Conservation (phyloP, 2,797 vertebrate genomes). For the Sebastolobus alascanus region DNA sequence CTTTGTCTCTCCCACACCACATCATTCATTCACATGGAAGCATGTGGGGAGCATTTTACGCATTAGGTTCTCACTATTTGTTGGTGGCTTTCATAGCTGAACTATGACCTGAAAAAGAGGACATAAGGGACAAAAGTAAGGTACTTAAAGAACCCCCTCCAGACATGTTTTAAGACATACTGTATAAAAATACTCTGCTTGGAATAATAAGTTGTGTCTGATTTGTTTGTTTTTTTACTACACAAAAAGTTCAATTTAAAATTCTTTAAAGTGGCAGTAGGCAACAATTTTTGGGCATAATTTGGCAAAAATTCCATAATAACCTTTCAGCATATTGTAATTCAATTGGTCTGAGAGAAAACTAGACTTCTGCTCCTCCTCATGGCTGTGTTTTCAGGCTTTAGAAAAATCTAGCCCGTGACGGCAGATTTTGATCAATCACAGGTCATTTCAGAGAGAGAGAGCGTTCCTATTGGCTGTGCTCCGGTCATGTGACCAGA, state of each 20-base stretch:
- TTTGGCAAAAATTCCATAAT: too few species aligned
- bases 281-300: too few species aligned
- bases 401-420: too few species aligned
- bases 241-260: neutral
- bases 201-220: neutral
- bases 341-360: too few species aligned
- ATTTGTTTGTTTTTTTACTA: neutral
- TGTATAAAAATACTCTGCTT: neutral
- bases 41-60: slow-evolving; percentile 5
- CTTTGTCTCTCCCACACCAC: slow-evolving; percentile 45
- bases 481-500: too few species aligned
- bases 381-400: too few species aligned
- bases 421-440: too few species aligned
- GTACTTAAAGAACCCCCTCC: neutral
- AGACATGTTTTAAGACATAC: neutral
- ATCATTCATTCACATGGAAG: neutral
- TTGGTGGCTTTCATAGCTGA: neutral
- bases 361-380: too few species aligned
- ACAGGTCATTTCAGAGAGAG: too few species aligned
- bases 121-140: neutral
- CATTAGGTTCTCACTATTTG: neutral
- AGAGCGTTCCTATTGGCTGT: too few species aligned
- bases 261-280: neutral
- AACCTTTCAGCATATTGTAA: too few species aligned
- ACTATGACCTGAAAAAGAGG: slow-evolving; percentile 10